Base-by-base conservation (phyloP, 2,797 vertebrate genomes). In the Pampus argenteus region DNA sequence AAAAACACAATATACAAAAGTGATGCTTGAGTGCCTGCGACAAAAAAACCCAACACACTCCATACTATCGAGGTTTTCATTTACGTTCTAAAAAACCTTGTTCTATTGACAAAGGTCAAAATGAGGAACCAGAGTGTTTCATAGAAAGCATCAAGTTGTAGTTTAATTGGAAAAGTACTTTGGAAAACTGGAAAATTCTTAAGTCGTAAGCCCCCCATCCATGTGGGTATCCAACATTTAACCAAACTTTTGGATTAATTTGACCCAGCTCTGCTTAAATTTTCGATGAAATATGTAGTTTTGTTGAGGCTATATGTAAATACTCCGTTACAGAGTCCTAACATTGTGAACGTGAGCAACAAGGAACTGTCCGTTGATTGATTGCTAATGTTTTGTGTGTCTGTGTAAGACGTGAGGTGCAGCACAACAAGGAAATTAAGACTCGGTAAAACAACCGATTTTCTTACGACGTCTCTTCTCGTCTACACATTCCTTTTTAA, bases 1-100 rank as follows among this genome's bases (percentile, higher is more conserved):
- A 76, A 67, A 57, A 74, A 2, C 79, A 79, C 76, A 72, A 26
- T 14, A 67, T 40, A 70, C 18, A 52, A 22, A 44, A 62, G 77
- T 84, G 71, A 71, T 85, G 82, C 76, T 86, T 83, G 77, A 81
- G 85, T 85, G 81, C 81, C 85, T 89, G 76, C 65, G 66, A 74
- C 34, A 72, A 23, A 20, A 61, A 59, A 31, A n/a, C n/a, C n/a
- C n/a, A 54, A 54, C 11, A 50, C 23, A 71, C 42, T 22, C 25
- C 29, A 45, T 34, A 34, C 9, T 58, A 59, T 62, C 23, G 22
- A 29, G 20, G 15, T 54, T 34, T 29, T 65, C 17, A 36, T 17
- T 66, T 52, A 7, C n/a, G n/a, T n/a, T n/a, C n/a, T n/a, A n/a
- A n/a, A n/a, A n/a, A n/a, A n/a, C n/a, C n/a, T n/a, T n/a, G n/a